Conservation (phyloP, 2,888 invertebrate genomes). For the Drosophila nr. perissopoda region DNA sequence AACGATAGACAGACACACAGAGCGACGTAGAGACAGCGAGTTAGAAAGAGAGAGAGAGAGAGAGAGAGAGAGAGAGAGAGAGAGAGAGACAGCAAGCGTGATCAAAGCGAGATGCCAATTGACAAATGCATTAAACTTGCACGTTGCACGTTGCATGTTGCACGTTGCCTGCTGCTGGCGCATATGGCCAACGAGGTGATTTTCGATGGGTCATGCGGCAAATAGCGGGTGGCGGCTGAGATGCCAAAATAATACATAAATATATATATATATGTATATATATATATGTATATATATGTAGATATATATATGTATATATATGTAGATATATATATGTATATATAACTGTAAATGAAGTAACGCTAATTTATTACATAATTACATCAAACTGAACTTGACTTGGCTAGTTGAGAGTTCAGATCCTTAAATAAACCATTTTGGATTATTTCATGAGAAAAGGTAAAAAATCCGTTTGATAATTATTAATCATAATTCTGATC, state of each 20-base stretch:
- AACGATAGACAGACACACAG: constrained; percentile 15
- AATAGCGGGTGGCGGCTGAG: background rate
- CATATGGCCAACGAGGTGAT: constrained; percentile 15
- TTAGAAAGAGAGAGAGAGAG: background rate
- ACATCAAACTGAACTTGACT: background rate
- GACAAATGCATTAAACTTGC: constrained; percentile 64
- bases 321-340: too few species aligned
- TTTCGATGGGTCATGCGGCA: background rate
- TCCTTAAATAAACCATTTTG: background rate
- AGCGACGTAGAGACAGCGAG: background rate
- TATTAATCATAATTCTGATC: too few species aligned
- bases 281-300: too few species aligned
- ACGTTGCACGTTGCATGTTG: constrained; percentile 58
- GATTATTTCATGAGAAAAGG: background rate
- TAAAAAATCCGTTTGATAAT: background rate
- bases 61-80: background rate
- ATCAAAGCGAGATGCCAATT: constrained; percentile 27
- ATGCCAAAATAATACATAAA: background rate
- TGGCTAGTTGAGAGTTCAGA: background rate
- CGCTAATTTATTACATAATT: background rate
- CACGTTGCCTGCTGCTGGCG: constrained; percentile 39
- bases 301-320: too few species aligned
- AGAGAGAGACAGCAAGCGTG: background rate
- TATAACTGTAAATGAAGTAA: background rate
- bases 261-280: too few species aligned